Percentiles rank a stretch among this genome's conserved stretches.
Conservation (phyloP, 2,797 vertebrate genomes). For the Avahi laniger region DNA sequence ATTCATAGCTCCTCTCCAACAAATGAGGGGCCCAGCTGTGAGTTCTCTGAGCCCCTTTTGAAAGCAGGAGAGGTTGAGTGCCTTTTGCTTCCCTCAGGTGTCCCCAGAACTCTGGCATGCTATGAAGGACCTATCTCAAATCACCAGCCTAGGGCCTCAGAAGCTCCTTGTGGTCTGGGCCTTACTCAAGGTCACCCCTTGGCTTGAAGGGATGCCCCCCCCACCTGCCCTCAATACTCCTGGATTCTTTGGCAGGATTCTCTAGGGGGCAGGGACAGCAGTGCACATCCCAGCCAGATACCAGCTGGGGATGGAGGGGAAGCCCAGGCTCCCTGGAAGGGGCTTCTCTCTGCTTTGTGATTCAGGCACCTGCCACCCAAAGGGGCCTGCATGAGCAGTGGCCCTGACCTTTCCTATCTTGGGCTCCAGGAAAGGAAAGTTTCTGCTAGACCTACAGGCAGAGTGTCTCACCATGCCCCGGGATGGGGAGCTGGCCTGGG, state of each 20-base stretch:
- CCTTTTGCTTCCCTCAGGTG: background rate
- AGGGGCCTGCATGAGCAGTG: background rate
- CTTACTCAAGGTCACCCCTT: background rate
- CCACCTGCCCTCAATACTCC: rapidly evolving
- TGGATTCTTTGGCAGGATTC: background rate
- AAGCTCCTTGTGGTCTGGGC: background rate
- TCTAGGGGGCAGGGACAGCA: background rate
- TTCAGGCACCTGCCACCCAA: background rate
- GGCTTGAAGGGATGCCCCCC: no score
- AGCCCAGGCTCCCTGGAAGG: background rate
- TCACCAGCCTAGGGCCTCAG: background rate
- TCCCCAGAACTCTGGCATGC: background rate
- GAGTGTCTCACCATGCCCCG: background rate
- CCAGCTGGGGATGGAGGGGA: background rate
- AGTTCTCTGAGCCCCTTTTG: background rate
- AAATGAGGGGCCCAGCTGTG: background rate
- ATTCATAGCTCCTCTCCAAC: slow-evolving; percentile 27
- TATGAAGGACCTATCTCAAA: background rate
- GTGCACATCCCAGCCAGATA: background rate
- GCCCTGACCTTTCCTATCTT: background rate
- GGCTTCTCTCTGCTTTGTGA: background rate
- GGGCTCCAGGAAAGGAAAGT: background rate
- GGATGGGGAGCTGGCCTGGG: background rate
- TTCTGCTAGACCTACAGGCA: background rate
- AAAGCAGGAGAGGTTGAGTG: background rate